Base-by-base conservation (phyloP, 2,113 vertebrate species). In the Oceanodroma tethys region DNA sequence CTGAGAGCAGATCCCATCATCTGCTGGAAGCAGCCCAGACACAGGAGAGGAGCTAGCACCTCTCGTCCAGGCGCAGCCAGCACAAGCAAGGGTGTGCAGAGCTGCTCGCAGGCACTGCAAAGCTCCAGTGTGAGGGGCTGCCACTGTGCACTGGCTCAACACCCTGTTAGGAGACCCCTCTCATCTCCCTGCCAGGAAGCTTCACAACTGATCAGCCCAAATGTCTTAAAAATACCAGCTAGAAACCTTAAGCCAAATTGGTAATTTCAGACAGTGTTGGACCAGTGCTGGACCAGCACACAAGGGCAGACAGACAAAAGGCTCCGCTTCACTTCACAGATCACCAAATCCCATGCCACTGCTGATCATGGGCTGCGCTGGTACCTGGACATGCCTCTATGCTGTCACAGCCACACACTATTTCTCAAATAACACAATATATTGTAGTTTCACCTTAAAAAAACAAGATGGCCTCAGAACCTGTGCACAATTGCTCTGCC, bases 41-140 rank as follows among this genome's bases (percentile, higher is more conserved):
- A 40, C 16, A 17, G 13, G 8, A 47, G 30, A 32, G 21, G 20
- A 73, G 42, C 18, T 23, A 25, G 36, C 36, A 60, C 25, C 32
- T 45, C 40, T 43, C 26, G 30, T 47, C 10, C 1, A 0, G 62
- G 47, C 0, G 1, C 34, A 60, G 34, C 10, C 9, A 20, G 66
- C 10, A 7, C 47, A 74, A 42, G 55, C 55, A 65, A 13, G 0
- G 29, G 17, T 7, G 10, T 21, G 27, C 42, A 29, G 36, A 78
- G 47, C 47, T 32, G 47, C 36, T 55, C 7, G 0, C 1, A 1
- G 53, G 22, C 42, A 45, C 18, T 2, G 71, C 59, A 47, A 19
- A 38, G 59, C 36, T 42, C 50, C 5, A 2, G 42, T 0, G 1
- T 1, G 0, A 45, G 23, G 26, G 19, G 47, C 36, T 63, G 40